Evolutionary conservation across 2,888 invertebrate genomes (phyloP), one percentile per base, ranked within the genome.

Genomic region (Euzetes globulus): DNA sequence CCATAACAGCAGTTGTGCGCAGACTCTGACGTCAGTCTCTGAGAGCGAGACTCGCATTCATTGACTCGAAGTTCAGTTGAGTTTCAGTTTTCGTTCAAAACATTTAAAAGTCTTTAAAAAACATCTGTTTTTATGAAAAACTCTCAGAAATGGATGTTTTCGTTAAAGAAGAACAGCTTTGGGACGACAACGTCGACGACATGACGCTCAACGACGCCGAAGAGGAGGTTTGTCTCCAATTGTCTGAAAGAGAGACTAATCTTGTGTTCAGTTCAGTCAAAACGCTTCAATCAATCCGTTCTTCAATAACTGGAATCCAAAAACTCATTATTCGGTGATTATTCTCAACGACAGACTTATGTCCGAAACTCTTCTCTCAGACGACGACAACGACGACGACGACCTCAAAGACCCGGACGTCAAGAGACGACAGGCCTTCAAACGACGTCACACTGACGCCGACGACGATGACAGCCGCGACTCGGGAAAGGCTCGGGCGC

Each of bases 301-400:
- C 5, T 29, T 25, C 55, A 17, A 11, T 11, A n/a, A n/a, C n/a
- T 25, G 58, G 58, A 22, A 5, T 19, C 19, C 52, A 25, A 60
- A 60, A 60, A 60, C 27, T 37, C 65, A 37, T 37, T 65, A 65
- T 65, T 65, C 65, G 19, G 65, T 65, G 1, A 55, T 74, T 19
- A 71, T 74, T 17, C 70, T 71, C 2, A 74, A 74, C 52, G 74
- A 74, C 45, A 41, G 74, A 33, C 33, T 74, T 25, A 74, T 74
- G 74, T 74, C 74, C 3, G 74, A 74, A 55, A 74, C 74, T 17
- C 29, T 74, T 22, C 45, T 52, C 15, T 71, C 52, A 15, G 65
- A 65, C 37, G 41, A 65, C 65, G 37, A 33, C 19, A 9, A 9
- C 15, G 41, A 65, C 1, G 41, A 65, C 65, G 65, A 65, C 65